These are phyloP conservation scores for Spodoptera litura DNA, from an alignment of 1,140 invertebrate species.

Conservation along the genomic window DNA sequence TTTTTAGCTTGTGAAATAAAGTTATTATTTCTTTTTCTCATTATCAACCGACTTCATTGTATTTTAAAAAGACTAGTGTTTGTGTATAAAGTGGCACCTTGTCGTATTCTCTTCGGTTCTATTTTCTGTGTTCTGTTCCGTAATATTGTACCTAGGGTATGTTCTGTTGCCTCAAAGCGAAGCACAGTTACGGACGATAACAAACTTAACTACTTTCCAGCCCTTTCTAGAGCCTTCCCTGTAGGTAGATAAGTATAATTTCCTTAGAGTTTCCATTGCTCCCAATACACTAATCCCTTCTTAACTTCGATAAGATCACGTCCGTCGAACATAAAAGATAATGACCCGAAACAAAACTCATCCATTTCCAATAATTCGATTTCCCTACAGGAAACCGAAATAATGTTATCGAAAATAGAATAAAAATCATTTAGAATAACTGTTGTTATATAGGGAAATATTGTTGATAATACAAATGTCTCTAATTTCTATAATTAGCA, in stretches of 20 bases:
- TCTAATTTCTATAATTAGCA: too few relatives aligned
- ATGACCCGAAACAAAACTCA: slow-evolving; percentile 45
- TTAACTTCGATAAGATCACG: slow-evolving; percentile 42
- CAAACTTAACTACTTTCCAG: background rate
- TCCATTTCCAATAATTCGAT: slow-evolving; percentile 39
- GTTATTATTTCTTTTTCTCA: too few relatives aligned
- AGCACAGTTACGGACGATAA: too few relatives aligned
- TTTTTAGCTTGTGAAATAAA: too few relatives aligned
- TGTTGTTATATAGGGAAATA: background rate
- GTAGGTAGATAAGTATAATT: slow-evolving; percentile 35
- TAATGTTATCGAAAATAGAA: slow-evolving; percentile 9
- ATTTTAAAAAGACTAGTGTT: too few relatives aligned
- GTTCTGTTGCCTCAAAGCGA: too few relatives aligned
- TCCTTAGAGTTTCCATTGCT: slow-evolving; percentile 36
- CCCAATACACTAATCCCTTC: slow-evolving; percentile 42
- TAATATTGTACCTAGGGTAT: too few relatives aligned
- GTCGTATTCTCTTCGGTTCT: too few relatives aligned
- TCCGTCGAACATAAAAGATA: slow-evolving; percentile 34
- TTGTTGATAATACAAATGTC: too few relatives aligned
- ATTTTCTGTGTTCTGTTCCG: too few relatives aligned
- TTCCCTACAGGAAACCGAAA: slow-evolving; percentile 20
- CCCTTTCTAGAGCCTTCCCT: background rate
- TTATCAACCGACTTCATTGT: too few relatives aligned
- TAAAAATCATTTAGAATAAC: background rate
- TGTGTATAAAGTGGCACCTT: too few relatives aligned